phyloP scores from a whole-genome alignment of 2,888 invertebrate genomes.

The Dryobotodes eremita region DNA sequence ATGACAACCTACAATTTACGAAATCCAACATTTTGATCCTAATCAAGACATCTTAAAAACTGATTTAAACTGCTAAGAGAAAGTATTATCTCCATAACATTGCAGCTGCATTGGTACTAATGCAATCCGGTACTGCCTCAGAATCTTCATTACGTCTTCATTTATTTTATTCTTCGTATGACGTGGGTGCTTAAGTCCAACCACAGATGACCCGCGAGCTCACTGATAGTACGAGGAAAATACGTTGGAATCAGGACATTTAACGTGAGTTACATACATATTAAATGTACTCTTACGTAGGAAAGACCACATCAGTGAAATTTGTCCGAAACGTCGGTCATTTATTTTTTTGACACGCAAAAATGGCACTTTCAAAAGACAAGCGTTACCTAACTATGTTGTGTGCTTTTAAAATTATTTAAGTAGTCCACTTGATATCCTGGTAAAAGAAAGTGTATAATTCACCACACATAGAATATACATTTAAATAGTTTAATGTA shows the following conservation, averaged over 20 bases:
- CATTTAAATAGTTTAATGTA: neutral
- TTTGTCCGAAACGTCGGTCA: neutral
- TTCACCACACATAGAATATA: neutral
- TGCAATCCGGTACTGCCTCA: neutral
- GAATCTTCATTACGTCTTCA: neutral
- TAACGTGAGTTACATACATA: constrained; percentile 27
- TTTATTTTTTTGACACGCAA: neutral
- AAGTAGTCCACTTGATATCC: neutral
- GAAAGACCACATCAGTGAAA: neutral
- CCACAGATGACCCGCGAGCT: constrained; percentile 27
- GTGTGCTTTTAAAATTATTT: constrained; percentile 6
- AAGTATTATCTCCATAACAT: neutral
- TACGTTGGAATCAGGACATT: constrained; percentile 23
- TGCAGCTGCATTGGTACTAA: neutral
- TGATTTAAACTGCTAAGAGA: neutral
- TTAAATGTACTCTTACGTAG: constrained; percentile 17
- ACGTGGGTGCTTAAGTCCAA: constrained; percentile 11
- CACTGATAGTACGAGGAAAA: constrained; percentile 43
- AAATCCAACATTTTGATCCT: neutral
- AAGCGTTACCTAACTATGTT: too few species aligned
- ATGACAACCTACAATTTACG: neutral
- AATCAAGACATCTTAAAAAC: neutral
- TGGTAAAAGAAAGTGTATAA: neutral
- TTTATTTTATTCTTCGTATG: constrained; percentile 4
- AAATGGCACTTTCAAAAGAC: constrained; percentile 12